Evolutionary conservation across 2,888 invertebrate species (phyloP).

Genomic region (Stenichneumon culpator): DNA sequence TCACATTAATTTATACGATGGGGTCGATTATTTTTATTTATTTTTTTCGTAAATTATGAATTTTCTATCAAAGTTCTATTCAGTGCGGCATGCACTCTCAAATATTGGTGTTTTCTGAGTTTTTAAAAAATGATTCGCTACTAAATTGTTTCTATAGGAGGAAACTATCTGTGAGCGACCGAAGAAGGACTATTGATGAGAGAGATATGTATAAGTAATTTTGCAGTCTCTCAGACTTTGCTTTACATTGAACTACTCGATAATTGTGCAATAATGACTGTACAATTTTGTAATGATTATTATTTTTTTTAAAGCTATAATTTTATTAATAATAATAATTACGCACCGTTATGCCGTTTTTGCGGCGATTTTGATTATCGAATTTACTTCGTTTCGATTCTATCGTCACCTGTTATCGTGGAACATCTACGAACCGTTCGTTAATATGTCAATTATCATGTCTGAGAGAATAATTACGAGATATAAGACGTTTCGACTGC

Average conservation of each 20-base stretch:
- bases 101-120: background rate
- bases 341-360: conserved; percentile 21
- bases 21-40: background rate
- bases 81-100: conserved; percentile 6
- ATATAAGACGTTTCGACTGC: conserved; percentile 68
- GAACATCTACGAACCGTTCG: conserved; percentile 8
- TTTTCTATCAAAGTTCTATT: background rate
- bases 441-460: conserved; percentile 14
- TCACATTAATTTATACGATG: background rate
- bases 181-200: conserved; percentile 9
- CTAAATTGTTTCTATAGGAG: background rate
- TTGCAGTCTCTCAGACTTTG: background rate
- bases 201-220: conserved; percentile 32
- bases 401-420: conserved; percentile 5
- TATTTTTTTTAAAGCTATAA: too few relatives aligned
- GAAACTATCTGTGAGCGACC: conserved; percentile 10
- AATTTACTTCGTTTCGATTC: background rate
- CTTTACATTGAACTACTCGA: conserved; percentile 71
- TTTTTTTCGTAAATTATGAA: background rate
- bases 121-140: background rate
- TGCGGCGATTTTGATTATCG: conserved; percentile 12
- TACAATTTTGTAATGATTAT: conserved; percentile 27
- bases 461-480: conserved; percentile 16
- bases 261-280: conserved; percentile 76
- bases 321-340: conserved; percentile 32